Conservation (phyloP, 2,888 invertebrate genomes). For the Rhagonycha fulva region DNA sequence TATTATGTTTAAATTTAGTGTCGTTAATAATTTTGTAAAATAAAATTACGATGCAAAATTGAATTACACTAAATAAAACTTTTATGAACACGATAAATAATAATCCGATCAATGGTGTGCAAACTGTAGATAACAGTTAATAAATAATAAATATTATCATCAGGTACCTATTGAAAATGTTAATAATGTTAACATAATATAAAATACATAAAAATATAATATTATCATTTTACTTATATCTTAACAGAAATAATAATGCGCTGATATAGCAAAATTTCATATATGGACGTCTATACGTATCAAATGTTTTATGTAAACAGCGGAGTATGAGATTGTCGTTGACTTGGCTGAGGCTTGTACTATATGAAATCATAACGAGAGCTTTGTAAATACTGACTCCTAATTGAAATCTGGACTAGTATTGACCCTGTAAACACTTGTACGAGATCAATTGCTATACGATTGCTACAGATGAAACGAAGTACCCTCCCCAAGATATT, state of each 20-base stretch:
- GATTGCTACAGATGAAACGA: constrained; percentile 45
- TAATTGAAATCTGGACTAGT: constrained; percentile 56
- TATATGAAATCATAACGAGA: constrained; percentile 58
- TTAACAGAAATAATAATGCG: constrained; percentile 2
- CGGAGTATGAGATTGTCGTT: constrained; percentile 40
- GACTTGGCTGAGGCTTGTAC: constrained; percentile 47
- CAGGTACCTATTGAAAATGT: neutral
- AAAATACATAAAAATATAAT: neutral
- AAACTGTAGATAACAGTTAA: neutral
- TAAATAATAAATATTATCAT: neutral
- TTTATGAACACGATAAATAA: neutral
- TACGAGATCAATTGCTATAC: constrained; percentile 51
- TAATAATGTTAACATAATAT: neutral
- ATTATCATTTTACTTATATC: neutral
- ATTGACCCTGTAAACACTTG: constrained; percentile 57
- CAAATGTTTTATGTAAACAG: constrained; percentile 39
- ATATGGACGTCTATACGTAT: constrained; percentile 23
- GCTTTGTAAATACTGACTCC: constrained; percentile 54
- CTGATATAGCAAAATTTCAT: constrained; percentile 1
- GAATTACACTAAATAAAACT: neutral
- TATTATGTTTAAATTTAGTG: no score
- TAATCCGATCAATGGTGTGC: neutral
- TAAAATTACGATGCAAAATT: neutral
- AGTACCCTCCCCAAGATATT: constrained; percentile 35
- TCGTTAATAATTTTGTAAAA: neutral